Evolutionary conservation across 2,113 vertebrate genomes (phyloP), one percentile per base, ranked within the genome.

Genomic region (Erythrolamprus reginae): DNA sequence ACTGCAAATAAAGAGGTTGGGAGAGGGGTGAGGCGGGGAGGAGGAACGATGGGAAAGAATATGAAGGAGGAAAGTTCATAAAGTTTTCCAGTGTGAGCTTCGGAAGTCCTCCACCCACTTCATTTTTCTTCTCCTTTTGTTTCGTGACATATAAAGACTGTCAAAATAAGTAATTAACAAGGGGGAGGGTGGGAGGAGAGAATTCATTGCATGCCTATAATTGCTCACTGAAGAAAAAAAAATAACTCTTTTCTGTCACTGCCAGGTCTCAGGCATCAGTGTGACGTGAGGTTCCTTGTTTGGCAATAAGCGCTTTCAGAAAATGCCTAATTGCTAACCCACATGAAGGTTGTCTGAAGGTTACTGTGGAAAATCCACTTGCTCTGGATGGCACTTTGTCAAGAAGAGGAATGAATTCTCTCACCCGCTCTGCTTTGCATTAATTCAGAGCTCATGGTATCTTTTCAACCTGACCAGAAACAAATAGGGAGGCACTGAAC

Each of bases 81-180:
- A 89, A 92, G 70, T 89, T 92, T 89, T 87, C 83, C 56, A 42
- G 58, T 51, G 48, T 77, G 91, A 82, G n/a, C 61, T 86, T 82
- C 61, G n/a, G 45, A 50, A 42, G 51, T 52, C 1, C 56, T 3
- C 24, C 55, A 0, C 4, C 23, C 53, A 6, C n/a, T 17, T 47
- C 45, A 3, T 51, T 56, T 55, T 82, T 56, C 45, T 86, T 70
- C 48, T 15, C 9, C 50, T 89, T 87, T 89, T 92, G 88, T 89
- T 89, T 89, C 33, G 5, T 90, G 88, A 89, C 88, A 92, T 65
- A 92, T 92, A 92, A 89, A 87, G 88, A 83, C 91, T 89, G 91
- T 92, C 91, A 92, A 89, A 89, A 87, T 89, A 92, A 92, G 91
- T 90, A 89, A 92, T 92, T 92, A 92, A 92, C 53, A 51, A 42